phyloP scores from a whole-genome alignment of 2,797 vertebrate genomes.

The Pseudotriccus pelzelni region DNA sequence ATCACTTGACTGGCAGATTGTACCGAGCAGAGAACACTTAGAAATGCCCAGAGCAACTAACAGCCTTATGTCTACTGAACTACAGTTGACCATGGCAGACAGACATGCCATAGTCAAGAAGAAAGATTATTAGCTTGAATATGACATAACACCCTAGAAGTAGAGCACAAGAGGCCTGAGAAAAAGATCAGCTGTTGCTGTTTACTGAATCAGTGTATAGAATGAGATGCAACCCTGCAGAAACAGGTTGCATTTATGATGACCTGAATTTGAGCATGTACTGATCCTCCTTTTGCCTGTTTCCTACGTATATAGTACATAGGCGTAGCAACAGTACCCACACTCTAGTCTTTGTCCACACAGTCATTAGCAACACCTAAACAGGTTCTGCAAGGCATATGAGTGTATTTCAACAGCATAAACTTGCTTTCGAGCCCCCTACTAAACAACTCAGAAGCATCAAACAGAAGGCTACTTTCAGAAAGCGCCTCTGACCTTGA shows the following conservation, averaged over 20 bases:
- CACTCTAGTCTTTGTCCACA: background rate
- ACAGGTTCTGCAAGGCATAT: background rate
- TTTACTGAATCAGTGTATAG: background rate
- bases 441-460: background rate
- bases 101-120: background rate
- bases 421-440: background rate
- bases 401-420: fast-evolving
- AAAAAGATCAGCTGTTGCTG: background rate
- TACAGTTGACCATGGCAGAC: background rate
- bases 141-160: background rate
- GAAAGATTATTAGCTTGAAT: background rate
- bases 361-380: background rate
- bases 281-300: background rate
- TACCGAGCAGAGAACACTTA: background rate
- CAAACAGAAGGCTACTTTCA: background rate
- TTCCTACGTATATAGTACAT: background rate
- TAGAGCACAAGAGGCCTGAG: background rate
- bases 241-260: background rate
- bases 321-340: background rate
- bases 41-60: background rate
- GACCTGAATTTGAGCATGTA: background rate
- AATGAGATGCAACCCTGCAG: fast-evolving
- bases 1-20: background rate
- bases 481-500: background rate
- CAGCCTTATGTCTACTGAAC: background rate